Percentiles rank a stretch among this genome's conserved stretches.
These are phyloP conservation scores for Chrysotoxum bicinctum DNA, from an alignment of 2,888 invertebrate species.

Conservation along the genomic window DNA sequence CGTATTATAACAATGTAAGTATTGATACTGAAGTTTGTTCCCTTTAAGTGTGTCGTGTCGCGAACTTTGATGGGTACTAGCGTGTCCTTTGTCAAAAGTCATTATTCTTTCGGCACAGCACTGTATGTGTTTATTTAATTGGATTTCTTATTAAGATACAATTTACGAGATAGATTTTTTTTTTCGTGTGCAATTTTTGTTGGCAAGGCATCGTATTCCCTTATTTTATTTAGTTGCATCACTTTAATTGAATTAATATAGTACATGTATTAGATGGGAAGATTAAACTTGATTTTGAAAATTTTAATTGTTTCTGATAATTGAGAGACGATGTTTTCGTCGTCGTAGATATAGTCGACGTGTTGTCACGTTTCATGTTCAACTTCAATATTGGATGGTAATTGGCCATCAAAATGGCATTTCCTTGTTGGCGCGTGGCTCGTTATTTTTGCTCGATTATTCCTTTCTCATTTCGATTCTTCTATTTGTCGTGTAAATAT, in stretches of 20 bases:
- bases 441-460: background rate
- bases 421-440: constrained; percentile 55
- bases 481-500: constrained; percentile 20
- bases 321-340: constrained; percentile 58
- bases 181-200: background rate
- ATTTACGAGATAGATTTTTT: constrained; percentile 60
- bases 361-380: constrained; percentile 43
- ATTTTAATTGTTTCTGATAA: constrained; percentile 70
- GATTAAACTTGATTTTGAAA: constrained; percentile 73
- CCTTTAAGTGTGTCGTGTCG: too few species aligned
- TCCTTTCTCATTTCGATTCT: background rate
- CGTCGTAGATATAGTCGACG: constrained; percentile 5
- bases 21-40: too few species aligned
- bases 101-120: background rate
- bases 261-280: constrained; percentile 47
- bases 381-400: constrained; percentile 34
- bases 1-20: too few species aligned
- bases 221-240: constrained; percentile 26
- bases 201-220: constrained; percentile 50
- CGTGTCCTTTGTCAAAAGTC: too few species aligned
- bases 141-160: constrained; percentile 71
- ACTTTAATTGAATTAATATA: constrained; percentile 63
- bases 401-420: constrained; percentile 55
- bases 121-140: constrained; percentile 57
- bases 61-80: too few species aligned